Evolutionary conservation across 2,888 invertebrate species (phyloP), one percentile per base, ranked within the genome.

Genomic region (Tortricodes alternella): DNA sequence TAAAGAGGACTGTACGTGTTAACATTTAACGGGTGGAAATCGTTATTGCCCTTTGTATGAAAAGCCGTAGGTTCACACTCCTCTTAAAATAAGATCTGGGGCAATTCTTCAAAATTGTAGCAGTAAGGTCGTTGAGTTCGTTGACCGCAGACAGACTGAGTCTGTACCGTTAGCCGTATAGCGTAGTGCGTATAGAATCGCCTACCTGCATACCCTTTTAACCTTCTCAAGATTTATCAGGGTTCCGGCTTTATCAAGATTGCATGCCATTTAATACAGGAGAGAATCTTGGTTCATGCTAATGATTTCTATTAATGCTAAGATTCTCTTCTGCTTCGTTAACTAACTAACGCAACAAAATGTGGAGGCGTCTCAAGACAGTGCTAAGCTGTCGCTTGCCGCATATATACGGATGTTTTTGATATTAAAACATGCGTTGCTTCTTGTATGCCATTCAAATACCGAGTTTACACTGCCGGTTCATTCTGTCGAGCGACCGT

Each of bases 71-170:
- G 11, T 41, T 2, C 9, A 8, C 35, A 21, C 18, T 51, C 16
- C n/a, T 24, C 15, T 39, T 16, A 18, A 11, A 43, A 37, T 50
- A 68, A 76, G 76, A 87, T 80, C 72, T 86, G 71, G 88, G 81
- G 64, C 81, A 76, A 73, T 80, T 80, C 83, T 76, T 85, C 81
- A 76, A 83, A 85, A 80, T 79, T 84, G 77, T 86, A 85, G 83
- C 81, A 80, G 74, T 79, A 82, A 82, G 80, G 82, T 81, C 80
- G 78, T 66, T 60, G 73, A 73, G 86, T 78, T 89, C 89, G 78
- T 83, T 85, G 83, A 86, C 87, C 91, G 85, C 74, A 64, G 72
- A 52, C 73, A 75, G 74, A 76, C 78, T 73, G 76, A 74, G 75
- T 71, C 77, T 74, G 68, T 80, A 80, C 87, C 85, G 85, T 87